Evolutionary conservation across 2,113 vertebrate genomes (phyloP).

Genomic region (Sturnira hondurensis): DNA sequence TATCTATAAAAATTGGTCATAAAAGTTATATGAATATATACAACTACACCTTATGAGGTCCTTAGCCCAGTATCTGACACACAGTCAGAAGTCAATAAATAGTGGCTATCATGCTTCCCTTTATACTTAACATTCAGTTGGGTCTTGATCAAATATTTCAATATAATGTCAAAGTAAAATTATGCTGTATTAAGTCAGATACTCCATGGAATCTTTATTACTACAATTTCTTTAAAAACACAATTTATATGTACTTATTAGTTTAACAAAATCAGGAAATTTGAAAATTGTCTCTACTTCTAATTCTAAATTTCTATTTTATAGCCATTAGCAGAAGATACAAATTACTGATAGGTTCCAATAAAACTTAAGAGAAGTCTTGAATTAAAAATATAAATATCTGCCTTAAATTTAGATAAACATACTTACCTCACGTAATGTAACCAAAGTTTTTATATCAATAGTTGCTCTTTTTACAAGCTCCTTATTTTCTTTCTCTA

Average conservation of each 20-base stretch:
- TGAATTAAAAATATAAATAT: constrained; percentile 15
- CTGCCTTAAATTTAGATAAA: not conserved
- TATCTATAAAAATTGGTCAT: not conserved
- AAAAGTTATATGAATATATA: not conserved
- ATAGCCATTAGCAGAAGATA: not conserved
- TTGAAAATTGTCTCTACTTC: not conserved
- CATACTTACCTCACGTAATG: constrained; percentile 90
- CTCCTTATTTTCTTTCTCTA: constrained; percentile 96
- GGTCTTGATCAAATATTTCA: not conserved
- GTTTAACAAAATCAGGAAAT: constrained; percentile 11
- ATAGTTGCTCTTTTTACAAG: constrained; percentile 93
- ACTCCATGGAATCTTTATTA: not conserved
- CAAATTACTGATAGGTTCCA: not conserved
- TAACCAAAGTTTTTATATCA: constrained; percentile 95
- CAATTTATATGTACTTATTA: not conserved
- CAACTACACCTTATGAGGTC: not conserved
- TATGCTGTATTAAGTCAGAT: not conserved
- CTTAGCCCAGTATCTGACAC: not conserved
- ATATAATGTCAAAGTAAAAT: constrained; percentile 43
- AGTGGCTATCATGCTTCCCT: not conserved
- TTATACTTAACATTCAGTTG: not conserved
- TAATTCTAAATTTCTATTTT: constrained; percentile 19
- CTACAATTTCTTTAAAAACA: not conserved
- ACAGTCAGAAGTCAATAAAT: not conserved
- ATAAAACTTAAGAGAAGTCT: not conserved